Evolutionary conservation across 2,888 invertebrate species (phyloP), one percentile per base, ranked within the genome.

Genomic region (Xanthia icteritia): DNA sequence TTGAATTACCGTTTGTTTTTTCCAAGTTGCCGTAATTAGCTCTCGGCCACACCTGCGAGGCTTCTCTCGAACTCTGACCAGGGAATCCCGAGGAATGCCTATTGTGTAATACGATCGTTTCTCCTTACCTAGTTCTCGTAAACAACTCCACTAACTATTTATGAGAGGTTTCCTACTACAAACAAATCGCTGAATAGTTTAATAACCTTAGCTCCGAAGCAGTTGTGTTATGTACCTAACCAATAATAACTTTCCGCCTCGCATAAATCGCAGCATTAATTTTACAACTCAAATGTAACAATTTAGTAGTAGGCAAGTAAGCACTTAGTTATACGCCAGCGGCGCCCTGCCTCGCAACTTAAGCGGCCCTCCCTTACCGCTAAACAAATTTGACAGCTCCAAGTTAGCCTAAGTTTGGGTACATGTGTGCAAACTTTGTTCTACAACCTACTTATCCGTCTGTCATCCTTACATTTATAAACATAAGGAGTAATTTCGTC

Each of bases 381-480:
- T 96, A 95, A 96, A 96, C 96, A 96, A 96, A 96, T 96, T 96
- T 96, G 96, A 96, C 96, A 96, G 96, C 96, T 95, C 92, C 91
- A 95, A 96, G 93, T 96, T 96, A 94, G 94, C 91, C 92, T 91
- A 95, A 96, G 95, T 96, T 96, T 93, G 93, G 92, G 93, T 92
- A 94, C 92, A 93, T 90, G 91, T 91, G 90, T 89, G 90, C 93
- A 92, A 94, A 92, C 79, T 90, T 94, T 86, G 76, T 77, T 81
- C 77, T 88, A 82, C 85, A 73, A 54, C 66, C 73, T 51, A 70
- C 58, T 51, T 76, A 83, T 87, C 73, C 36, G 54, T 54, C 8
- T 36, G 11, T 64, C 70, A 36, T 54, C 77, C 86, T 87, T 92
- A 89, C 68, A 1, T 0, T 8, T 11, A 20, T 66, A 2, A 1